Evolutionary conservation across 2,113 vertebrate species (phyloP), one percentile per base, ranked within the genome.

Genomic region (Archocentrus centrarchus): DNA sequence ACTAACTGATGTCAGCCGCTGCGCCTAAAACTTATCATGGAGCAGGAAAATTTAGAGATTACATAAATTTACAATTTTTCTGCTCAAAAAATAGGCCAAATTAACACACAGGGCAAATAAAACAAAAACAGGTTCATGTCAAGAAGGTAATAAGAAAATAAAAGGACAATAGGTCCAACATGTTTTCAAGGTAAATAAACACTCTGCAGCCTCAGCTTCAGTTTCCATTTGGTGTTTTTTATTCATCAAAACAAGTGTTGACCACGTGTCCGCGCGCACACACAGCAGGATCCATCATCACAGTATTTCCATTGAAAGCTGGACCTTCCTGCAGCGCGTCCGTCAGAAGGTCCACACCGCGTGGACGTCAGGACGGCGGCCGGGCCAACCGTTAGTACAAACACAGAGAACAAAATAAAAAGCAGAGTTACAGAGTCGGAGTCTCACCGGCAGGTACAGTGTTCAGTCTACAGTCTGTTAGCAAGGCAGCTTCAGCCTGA

Each of bases 161-260:
- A 30, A 30, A 30, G 32, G 32, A 37, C 8, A 37, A 37, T 9
- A 35, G 7, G 41, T 13, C 11, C 11, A 13, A 5, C 4, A 10
- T 10, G 9, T 13, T 44, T 44, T 47, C 13, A 47, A 15, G 18
- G 61, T 37, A 9, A 78, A 78, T 62, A 61, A 55, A 77, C 57
- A 47, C 59, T 11, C 30, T 11, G 18, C 13, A 84, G 10, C 0
- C 18, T 35, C 4, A 24, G 0, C 0, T 50, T 87, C 15, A 15
- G 62, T 81, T 90, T 90, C 89, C 88, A 90, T 93, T 93, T 87
- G 87, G 85, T 87, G 86, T 87, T 82, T 92, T 95, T 94, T 93
- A 94, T 93, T 94, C 88, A 94, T 94, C 94, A 94, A 95, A 94
- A 92, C 83, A 91, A 91, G 91, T 66, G 84, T 88, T 44, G 85